A percentile compares a stretch with the other conserved stretches of the same genome.
Evolutionary conservation across 1,140 invertebrate genomes (phyloP).

Genomic region (Akabosia matsudoensis): DNA sequence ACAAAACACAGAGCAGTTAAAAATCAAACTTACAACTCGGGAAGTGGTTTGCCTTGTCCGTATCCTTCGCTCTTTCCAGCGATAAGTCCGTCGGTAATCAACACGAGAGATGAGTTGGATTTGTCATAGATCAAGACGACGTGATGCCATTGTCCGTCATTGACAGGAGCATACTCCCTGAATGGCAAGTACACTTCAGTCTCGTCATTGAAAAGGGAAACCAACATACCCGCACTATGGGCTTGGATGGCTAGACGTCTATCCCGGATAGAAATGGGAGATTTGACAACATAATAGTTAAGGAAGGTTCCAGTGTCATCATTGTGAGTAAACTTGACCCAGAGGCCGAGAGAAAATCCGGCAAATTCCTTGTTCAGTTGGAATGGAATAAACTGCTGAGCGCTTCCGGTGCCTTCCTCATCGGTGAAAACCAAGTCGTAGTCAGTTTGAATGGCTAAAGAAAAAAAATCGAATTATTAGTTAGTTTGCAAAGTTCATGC

Average conservation of each 20-base stretch:
- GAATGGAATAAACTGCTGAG: constrained; percentile 85
- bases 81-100: constrained; percentile 89
- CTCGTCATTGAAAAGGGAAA: constrained; percentile 80
- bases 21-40: constrained; percentile 66
- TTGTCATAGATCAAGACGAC: constrained; percentile 75
- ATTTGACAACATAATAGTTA: constrained; percentile 82
- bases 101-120: constrained; percentile 69
- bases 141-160: constrained; percentile 96
- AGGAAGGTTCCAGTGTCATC: constrained; percentile 90
- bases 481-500: not conserved
- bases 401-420: constrained; percentile 72
- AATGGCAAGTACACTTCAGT: constrained; percentile 89
- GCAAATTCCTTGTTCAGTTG: constrained; percentile 47
- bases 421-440: constrained; percentile 94
- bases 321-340: constrained; percentile 89
- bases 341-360: constrained; percentile 82
- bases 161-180: constrained; percentile 85
- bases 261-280: constrained; percentile 60
- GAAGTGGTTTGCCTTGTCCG: constrained; percentile 70
- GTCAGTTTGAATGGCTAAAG: constrained; percentile 85
- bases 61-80: constrained; percentile 84
- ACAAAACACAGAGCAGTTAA: constrained; percentile 19
- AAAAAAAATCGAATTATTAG: constrained; percentile 44
- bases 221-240: constrained; percentile 81
- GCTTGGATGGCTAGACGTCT: constrained; percentile 79